Conservation (phyloP, 1,140 invertebrate species). For the Temnothorax curvispinosus region DNA sequence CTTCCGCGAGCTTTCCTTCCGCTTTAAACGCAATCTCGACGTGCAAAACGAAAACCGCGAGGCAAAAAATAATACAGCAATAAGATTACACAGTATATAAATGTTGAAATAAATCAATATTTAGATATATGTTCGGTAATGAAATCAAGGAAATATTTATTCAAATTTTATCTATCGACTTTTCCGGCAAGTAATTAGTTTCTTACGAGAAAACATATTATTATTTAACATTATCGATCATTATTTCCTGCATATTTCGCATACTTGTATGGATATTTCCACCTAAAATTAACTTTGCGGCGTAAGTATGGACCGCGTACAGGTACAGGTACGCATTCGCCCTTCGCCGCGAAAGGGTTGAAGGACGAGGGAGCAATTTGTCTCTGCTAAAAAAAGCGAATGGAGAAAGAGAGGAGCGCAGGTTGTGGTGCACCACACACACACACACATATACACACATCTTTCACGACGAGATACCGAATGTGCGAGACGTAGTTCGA, state of each 20-base stretch:
- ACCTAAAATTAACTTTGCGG: neutral
- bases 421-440: constrained; percentile 5
- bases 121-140: neutral
- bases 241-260: neutral
- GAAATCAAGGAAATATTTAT: neutral
- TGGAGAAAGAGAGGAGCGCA: constrained; percentile 1
- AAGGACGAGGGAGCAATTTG: constrained; percentile 67
- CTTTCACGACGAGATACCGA: constrained; percentile 34
- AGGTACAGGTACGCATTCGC: constrained; percentile 22
- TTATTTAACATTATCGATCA: neutral
- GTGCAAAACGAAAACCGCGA: neutral
- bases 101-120: neutral
- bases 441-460: too few relatives aligned
- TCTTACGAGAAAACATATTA: neutral
- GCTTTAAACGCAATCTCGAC: neutral
- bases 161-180: neutral
- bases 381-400: constrained; percentile 55
- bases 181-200: neutral
- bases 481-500: neutral
- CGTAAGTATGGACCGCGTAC: neutral
- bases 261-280: neutral
- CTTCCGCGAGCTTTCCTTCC: neutral
- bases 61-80: neutral
- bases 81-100: neutral
- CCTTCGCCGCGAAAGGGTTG: constrained; percentile 57